Evolutionary conservation across 2,797 vertebrate species (phyloP), one percentile per base, ranked within the genome.

Genomic region (Liasis olivaceus): DNA sequence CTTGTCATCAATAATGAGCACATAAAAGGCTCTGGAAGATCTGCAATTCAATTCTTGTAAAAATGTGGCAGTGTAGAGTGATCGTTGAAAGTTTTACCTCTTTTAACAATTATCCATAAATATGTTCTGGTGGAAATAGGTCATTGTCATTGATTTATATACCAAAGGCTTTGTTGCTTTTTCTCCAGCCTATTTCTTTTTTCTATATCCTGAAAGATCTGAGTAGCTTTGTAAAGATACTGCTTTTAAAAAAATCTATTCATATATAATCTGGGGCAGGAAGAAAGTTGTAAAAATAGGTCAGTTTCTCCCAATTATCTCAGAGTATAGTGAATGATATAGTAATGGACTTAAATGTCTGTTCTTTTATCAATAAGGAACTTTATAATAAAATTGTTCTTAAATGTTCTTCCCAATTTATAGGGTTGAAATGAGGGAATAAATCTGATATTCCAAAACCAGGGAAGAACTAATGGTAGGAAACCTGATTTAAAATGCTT

Each of bases 161-260:
- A 91, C 77, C 69, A 66, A 92, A 93, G 89, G 56, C 4, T 85
- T 89, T 86, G 56, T 63, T 66, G 26, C 56, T 91, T 94, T 94
- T 56, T 90, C 63, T 47, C 85, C 87, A 28, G 9, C 84, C 81
- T 84, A 17, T 56, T 20, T 60, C 66, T 64, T 90, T 92, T 84
- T 54, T 64, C 26, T 31, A 28, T 54, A 90, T 54, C 87, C 60
- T 42, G 15, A 15, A 86, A 93, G 89, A 63, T 85, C 13, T 47
- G 56, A 24, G 9, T 54, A 77, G 28, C 31, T 36, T 2, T 89
- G 72, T 62, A 36, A 87, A 62, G 47, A 93, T 42, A 36, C 54
- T 54, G 87, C 51, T 84, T 36, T 26, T 15, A 64, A 31, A 62
- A 28, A 87, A 72, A 5, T 13, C 54, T 81, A 66, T 92, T 93